Percentiles rank a stretch among this genome's conserved stretches.
phyloP scores from a whole-genome alignment of 2,113 vertebrate genomes.

The Tringa solitaria region DNA sequence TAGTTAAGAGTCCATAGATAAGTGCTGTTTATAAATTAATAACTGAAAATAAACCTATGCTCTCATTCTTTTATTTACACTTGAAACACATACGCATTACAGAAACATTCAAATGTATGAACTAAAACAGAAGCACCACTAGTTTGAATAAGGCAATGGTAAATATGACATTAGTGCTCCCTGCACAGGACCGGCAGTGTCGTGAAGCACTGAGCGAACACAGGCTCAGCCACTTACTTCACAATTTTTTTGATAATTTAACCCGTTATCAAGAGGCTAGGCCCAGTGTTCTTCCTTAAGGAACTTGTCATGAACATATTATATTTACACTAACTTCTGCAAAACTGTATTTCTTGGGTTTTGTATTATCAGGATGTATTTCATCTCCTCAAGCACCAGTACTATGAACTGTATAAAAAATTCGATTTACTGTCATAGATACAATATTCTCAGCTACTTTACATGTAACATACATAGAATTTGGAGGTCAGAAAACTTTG shows the following conservation, averaged over 20 bases:
- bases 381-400: neutral
- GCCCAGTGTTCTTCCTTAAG: neutral
- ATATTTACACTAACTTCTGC: neutral
- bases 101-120: neutral
- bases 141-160: neutral
- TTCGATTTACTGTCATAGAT: neutral
- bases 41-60: neutral
- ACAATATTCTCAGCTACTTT: neutral
- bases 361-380: neutral
- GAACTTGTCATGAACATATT: neutral
- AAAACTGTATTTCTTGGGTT: neutral
- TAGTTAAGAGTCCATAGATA: neutral
- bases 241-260: neutral
- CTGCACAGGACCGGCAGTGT: neutral
- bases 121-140: neutral
- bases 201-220: neutral
- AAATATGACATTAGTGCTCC: neutral
- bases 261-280: neutral
- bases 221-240: neutral
- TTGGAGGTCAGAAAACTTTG: neutral
- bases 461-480: neutral
- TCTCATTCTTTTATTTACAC: neutral
- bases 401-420: neutral
- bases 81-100: neutral
- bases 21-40: neutral